Conservation (phyloP, 2,113 vertebrate genomes). For the Hippocampus mohnikei region DNA sequence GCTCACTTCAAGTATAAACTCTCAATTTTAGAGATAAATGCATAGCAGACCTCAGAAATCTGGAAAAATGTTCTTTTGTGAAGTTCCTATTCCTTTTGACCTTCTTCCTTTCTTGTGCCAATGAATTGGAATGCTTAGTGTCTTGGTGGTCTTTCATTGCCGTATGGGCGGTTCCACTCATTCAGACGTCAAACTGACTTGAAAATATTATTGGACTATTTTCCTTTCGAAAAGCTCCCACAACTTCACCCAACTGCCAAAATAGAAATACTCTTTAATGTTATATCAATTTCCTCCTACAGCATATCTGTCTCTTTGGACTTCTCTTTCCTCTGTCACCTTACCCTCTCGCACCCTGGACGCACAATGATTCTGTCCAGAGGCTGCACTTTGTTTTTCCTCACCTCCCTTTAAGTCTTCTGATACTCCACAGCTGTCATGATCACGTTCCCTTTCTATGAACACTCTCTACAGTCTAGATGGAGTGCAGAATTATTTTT, state of each 20-base stretch:
- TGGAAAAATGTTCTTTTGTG: background rate
- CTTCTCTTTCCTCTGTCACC: background rate
- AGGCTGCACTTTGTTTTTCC: conserved; percentile 49
- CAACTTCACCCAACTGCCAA: background rate
- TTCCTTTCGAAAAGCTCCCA: conserved; percentile 3
- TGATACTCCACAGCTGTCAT: conserved; percentile 43
- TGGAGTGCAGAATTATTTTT: conserved; percentile 16
- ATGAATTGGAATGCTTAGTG: conserved; percentile 8
- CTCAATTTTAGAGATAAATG: conserved; percentile 22
- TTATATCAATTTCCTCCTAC: background rate
- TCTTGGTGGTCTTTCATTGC: background rate
- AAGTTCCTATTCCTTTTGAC: background rate
- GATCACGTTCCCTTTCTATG: conserved; percentile 29
- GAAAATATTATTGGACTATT: conserved; percentile 24
- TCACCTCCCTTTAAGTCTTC: conserved; percentile 48
- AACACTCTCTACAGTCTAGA: conserved; percentile 16
- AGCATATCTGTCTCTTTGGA: conserved; percentile 2
- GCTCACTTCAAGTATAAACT: conserved; percentile 28
- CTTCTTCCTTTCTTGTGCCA: conserved; percentile 5
- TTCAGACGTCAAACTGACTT: conserved; percentile 10
- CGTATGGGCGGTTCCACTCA: conserved; percentile 29
- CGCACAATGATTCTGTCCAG: conserved; percentile 43
- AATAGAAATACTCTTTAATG: background rate
- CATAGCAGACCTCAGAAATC: conserved; percentile 7
- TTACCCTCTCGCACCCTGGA: background rate